Evolutionary conservation across 2,888 invertebrate genomes (phyloP), one percentile per base, ranked within the genome.

Genomic region (Metopia argyrocephala): DNA sequence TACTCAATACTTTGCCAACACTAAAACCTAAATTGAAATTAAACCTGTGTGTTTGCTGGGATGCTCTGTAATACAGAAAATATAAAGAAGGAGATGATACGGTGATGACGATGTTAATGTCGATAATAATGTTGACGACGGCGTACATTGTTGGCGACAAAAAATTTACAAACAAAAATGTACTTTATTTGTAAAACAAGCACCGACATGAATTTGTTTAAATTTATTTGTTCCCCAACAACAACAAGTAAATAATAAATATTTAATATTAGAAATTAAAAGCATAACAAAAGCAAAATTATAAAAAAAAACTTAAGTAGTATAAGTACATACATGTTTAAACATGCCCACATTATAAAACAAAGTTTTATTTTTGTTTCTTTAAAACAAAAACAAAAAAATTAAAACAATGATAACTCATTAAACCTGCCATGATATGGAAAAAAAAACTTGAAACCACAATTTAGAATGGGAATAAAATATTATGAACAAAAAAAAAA

Each of bases 111-210:
- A 38, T 15, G 38, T 15, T 38, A 38, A 38, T 15, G 38, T 38
- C 38, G 38, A 38, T 38, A 38, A 38, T 38, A 4, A 38, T 38
- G 38, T 38, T 38, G 57, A 61, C 38, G 38, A 61, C 20, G 64
- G 31, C n/a, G n/a, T 45, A 70, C 15, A 57, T 7, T 31, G 27
- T 38, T 31, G 71, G 46, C 70, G 75, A 76, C 66, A 31, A 64
- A 65, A 64, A 46, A 21, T 50, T 45, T 25, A 50, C 46, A 65
- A 80, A 46, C 18, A 31, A 57, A 65, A 52, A 27, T 21, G 56
- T 15, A 61, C 38, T 12, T 38, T 18, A 79, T 84, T 84, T 81
- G 78, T 84, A 79, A 78, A 78, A 79, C 83, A 83, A 69, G 83
- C 75, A 80, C 62, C 82, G 82, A 83, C 83, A 83, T 68, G 83